Percentiles rank a stretch among this genome's conserved stretches.
These are phyloP conservation scores for Hyperoplus lanceolatus DNA, from an alignment of 2,797 vertebrate genomes.

Conservation along the genomic window DNA sequence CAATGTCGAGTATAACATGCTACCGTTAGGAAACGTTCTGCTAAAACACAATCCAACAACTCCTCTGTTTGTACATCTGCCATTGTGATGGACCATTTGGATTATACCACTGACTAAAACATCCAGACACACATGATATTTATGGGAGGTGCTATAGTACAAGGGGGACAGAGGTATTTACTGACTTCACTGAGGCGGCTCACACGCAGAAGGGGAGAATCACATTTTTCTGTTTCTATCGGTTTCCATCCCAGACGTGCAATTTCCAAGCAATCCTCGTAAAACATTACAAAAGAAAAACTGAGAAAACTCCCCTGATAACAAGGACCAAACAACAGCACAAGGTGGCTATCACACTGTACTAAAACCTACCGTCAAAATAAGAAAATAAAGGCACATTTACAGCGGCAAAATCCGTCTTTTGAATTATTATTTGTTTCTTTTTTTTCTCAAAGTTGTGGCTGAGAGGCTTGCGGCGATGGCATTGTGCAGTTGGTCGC, in stretches of 20 bases:
- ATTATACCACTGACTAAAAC: slow-evolving; percentile 54
- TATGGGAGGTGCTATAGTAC: slow-evolving; percentile 36
- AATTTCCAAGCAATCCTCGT: slow-evolving; percentile 69
- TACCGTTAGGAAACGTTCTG: slow-evolving; percentile 30
- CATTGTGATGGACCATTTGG: no score
- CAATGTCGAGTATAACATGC: slow-evolving; percentile 44
- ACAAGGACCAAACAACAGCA: slow-evolving; percentile 56
- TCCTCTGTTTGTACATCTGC: slow-evolving; percentile 41
- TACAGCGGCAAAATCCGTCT: slow-evolving; percentile 73
- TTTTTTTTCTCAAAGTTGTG: slow-evolving; percentile 12
- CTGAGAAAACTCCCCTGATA: slow-evolving; percentile 40
- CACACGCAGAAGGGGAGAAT: slow-evolving; percentile 51
- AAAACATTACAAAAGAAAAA: slow-evolving; percentile 56
- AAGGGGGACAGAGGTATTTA: slow-evolving; percentile 68
- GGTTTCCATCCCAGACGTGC: slow-evolving; percentile 68
- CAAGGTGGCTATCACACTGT: slow-evolving; percentile 67
- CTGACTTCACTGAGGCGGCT: slow-evolving; percentile 61
- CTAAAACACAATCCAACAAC: slow-evolving; percentile 11
- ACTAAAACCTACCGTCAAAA: slow-evolving; percentile 71
- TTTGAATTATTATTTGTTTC: slow-evolving; percentile 5
- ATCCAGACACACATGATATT: slow-evolving; percentile 44
- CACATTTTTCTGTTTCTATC: slow-evolving; percentile 64
- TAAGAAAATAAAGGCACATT: slow-evolving; percentile 85
- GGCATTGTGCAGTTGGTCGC: slow-evolving; percentile 59
- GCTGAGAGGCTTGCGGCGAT: slow-evolving; percentile 66